A percentile compares a stretch with the other conserved stretches of the same genome.
Evolutionary conservation across 2,113 vertebrate species (phyloP).

Genomic region (Willisornis vidua): DNA sequence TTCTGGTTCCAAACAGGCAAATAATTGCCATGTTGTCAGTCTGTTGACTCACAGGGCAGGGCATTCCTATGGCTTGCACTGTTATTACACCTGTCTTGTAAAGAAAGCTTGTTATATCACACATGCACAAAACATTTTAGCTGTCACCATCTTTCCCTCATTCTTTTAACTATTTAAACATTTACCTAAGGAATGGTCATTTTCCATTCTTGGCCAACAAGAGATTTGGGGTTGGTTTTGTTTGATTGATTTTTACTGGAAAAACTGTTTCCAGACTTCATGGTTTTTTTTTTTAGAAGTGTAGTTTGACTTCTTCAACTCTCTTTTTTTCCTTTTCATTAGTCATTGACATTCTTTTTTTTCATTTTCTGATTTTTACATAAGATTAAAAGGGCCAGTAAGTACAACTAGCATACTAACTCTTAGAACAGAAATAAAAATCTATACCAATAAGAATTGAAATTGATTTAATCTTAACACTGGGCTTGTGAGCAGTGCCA

Average conservation of each 20-base stretch:
- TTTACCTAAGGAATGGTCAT: conserved; percentile 25
- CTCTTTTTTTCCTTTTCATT: not conserved
- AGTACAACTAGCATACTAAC: not conserved
- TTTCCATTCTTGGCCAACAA: not conserved
- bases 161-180: conserved; percentile 29
- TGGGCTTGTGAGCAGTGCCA: not conserved
- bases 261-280: not conserved
- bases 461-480: not conserved
- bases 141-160: not conserved
- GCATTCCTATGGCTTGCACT: not conserved
- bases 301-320: not conserved
- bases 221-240: not conserved
- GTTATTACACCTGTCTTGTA: not conserved
- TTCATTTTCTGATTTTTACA: not conserved
- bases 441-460: not conserved
- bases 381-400: not conserved
- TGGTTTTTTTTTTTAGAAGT: not conserved
- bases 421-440: not conserved
- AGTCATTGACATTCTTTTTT: not conserved
- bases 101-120: conserved; percentile 3
- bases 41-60: conserved; percentile 22
- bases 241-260: not conserved
- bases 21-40: not conserved
- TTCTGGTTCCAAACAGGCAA: not conserved
- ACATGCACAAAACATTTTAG: not conserved